These are phyloP conservation scores for Gambusia holbrooki DNA, from an alignment of 2,113 vertebrate genomes.

Conservation along the genomic window DNA sequence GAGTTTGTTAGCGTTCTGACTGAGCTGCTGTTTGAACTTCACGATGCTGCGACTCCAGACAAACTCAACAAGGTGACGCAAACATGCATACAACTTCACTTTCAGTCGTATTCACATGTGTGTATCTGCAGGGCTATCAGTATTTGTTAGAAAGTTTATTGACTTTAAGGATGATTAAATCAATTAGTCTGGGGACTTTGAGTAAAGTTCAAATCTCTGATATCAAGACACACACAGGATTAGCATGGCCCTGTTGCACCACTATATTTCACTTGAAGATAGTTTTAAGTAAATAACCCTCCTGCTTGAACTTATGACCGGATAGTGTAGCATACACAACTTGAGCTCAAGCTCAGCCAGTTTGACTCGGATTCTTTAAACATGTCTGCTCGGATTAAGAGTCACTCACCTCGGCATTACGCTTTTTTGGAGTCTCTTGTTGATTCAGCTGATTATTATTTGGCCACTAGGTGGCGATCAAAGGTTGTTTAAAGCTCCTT, in stretches of 20 bases:
- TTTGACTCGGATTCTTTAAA: not conserved
- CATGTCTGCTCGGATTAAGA: not conserved
- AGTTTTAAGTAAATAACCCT: not conserved
- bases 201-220: not conserved
- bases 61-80: constrained; percentile 93
- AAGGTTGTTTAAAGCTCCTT: no score
- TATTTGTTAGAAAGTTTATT: not conserved
- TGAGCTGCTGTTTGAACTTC: constrained; percentile 95
- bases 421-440: not conserved
- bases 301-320: not conserved
- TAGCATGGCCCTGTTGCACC: not conserved
- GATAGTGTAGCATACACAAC: not conserved
- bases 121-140: not conserved
- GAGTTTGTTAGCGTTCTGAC: constrained; percentile 93
- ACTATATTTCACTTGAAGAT: no score
- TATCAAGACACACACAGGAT: not conserved
- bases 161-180: not conserved
- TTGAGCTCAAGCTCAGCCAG: not conserved
- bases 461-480: no score
- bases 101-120: not conserved
- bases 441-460: not conserved
- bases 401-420: not conserved
- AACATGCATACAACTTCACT: not conserved
- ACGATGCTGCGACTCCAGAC: constrained; percentile 96
- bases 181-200: not conserved